These are phyloP conservation scores for Acanthurus lineatus DNA, from an alignment of 2,797 vertebrate species.

Conservation along the genomic window DNA sequence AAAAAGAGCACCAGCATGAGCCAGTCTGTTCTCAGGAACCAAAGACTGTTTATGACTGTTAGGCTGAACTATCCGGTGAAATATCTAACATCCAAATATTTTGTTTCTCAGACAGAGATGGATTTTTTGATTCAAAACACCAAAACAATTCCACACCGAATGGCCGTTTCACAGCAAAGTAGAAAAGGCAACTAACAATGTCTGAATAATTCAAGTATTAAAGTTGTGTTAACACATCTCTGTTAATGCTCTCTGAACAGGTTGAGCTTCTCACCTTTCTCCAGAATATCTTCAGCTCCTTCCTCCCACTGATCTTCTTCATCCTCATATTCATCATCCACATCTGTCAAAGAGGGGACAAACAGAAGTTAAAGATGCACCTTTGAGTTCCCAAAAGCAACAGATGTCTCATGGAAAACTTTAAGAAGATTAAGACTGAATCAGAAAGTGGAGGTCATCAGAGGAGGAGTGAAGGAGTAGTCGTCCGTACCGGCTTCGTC, in stretches of 20 bases:
- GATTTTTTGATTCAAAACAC: too few species aligned
- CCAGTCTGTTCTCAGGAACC: too few species aligned
- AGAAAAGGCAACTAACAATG: not conserved
- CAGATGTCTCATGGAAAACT: not conserved
- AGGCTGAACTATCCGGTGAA: not conserved
- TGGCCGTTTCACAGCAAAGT: not conserved
- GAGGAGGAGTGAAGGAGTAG: too few species aligned
- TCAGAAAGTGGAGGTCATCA: too few species aligned
- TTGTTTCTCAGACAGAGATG: not conserved
- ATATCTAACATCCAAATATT: not conserved
- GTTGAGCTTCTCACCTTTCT: constrained; percentile 88
- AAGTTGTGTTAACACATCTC: not conserved
- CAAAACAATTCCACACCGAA: too few species aligned
- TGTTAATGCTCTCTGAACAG: not conserved
- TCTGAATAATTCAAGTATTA: not conserved
- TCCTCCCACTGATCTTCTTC: constrained; percentile 97
- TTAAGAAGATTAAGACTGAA: not conserved
- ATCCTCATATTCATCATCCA: constrained; percentile 96
- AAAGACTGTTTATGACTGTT: not conserved
- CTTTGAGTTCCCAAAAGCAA: not conserved
- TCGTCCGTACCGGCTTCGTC: constrained; percentile 91
- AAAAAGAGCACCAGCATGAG: too few species aligned
- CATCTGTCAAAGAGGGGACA: constrained; percentile 82
- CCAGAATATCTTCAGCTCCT: constrained; percentile 93
- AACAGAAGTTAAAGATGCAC: not conserved